Conservation (phyloP, 2,888 invertebrate species). For the Dusona sp. region DNA sequence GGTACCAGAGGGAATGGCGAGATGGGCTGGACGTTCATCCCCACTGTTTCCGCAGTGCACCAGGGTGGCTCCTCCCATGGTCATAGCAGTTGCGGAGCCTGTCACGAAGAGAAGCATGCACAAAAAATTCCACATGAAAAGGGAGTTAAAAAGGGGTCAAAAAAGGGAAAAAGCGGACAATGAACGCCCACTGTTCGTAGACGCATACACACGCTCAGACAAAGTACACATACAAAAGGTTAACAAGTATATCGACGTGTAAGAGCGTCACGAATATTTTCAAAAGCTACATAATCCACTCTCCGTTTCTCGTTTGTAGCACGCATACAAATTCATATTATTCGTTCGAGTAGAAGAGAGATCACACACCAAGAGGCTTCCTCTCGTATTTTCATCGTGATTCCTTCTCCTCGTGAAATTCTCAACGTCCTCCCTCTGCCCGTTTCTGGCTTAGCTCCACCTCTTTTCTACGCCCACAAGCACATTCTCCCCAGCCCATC, state of each 20-base stretch:
- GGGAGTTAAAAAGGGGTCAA: neutral
- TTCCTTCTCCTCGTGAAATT: constrained; percentile 17
- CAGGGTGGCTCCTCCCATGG: constrained; percentile 88
- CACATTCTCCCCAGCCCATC: constrained; percentile 29
- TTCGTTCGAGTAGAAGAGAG: neutral
- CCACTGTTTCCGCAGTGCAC: constrained; percentile 89
- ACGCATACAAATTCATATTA: neutral
- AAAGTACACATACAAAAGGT: neutral
- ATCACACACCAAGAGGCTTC: constrained; percentile 7
- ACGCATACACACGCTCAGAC: neutral
- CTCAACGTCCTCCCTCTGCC: constrained; percentile 33
- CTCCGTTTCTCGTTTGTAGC: neutral
- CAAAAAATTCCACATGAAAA: constrained; percentile 2
- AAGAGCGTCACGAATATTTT: constrained; percentile 1
- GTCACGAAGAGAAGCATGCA: constrained; percentile 81
- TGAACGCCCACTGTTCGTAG: constrained; percentile 77
- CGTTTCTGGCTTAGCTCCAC: constrained; percentile 33
- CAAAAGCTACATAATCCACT: constrained; percentile 2
- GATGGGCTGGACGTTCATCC: constrained; percentile 86
- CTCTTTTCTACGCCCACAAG: constrained; percentile 46
- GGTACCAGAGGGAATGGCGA: constrained; percentile 85
- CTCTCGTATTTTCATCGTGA: constrained; percentile 45
- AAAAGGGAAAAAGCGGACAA: constrained; percentile 1
- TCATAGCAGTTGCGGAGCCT: constrained; percentile 89
- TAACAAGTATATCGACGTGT: neutral